These are phyloP conservation scores for Dicranocentrus wangi DNA, from an alignment of 2,888 invertebrate species.

Conservation along the genomic window DNA sequence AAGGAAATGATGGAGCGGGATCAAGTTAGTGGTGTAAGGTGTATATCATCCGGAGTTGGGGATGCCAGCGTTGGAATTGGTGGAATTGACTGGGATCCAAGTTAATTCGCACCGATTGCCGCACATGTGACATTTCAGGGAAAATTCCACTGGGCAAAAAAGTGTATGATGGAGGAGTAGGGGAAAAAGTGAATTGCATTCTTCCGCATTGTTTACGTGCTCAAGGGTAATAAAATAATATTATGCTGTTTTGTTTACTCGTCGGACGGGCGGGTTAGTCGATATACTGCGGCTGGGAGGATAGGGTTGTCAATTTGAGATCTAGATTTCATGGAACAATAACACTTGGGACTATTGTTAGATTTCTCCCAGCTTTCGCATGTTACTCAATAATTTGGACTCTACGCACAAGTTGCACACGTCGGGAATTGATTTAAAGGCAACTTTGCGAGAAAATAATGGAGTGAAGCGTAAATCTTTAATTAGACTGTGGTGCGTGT, in stretches of 20 bases:
- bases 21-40: too few species aligned
- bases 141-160: conserved; percentile 6
- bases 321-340: conserved; percentile 57
- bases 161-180: not conserved
- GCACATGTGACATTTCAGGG: conserved; percentile 20
- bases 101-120: conserved; percentile 38
- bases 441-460: conserved; percentile 47
- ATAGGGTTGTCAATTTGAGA: conserved; percentile 59
- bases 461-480: conserved; percentile 57
- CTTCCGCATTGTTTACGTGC: conserved; percentile 63
- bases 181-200: conserved; percentile 29
- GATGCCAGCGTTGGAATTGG: too few species aligned
- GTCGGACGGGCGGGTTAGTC: not conserved
- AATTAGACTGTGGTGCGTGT: conserved; percentile 20
- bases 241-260: not conserved
- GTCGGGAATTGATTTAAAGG: conserved; percentile 49
- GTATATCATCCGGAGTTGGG: too few species aligned
- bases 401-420: not conserved
- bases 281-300: conserved; percentile 6
- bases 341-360: conserved; percentile 39
- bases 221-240: conserved; percentile 45
- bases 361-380: conserved; percentile 16
- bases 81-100: conserved; percentile 37
- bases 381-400: too few species aligned
- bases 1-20: conserved; percentile 27